Evolutionary conservation across 2,113 vertebrate species (phyloP).

Genomic region (Emydura subglobosa): DNA sequence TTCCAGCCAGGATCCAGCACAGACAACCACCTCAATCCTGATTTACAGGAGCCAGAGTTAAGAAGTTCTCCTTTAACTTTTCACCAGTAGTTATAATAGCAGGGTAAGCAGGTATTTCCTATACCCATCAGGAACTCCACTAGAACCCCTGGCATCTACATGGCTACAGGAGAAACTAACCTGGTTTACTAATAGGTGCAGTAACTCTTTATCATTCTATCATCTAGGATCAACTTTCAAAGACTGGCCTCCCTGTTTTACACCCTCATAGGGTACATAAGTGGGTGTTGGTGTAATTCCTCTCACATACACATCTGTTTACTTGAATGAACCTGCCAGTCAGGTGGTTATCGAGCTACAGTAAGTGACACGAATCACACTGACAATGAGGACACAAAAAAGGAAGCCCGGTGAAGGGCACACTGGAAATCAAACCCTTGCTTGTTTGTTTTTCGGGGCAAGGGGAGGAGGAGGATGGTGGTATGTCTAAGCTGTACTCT

Average conservation of each 20-base stretch:
- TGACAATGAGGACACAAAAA: neutral
- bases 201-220: neutral
- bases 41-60: neutral
- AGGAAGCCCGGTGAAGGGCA: neutral
- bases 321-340: neutral
- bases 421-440: neutral
- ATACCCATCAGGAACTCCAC: neutral
- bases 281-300: neutral
- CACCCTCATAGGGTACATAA: fast-evolving
- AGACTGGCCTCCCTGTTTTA: neutral
- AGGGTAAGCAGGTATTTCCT: neutral
- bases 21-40: neutral
- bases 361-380: neutral
- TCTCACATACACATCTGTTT: neutral
- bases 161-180: neutral
- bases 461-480: neutral
- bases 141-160: neutral
- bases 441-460: fast-evolving
- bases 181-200: neutral
- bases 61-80: neutral
- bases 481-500: neutral
- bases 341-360: neutral
- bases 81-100: neutral
- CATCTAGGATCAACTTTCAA: neutral
- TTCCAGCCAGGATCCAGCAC: neutral